phyloP scores from a whole-genome alignment of 2,888 invertebrate species.

The Polydrusus tereticollis region DNA sequence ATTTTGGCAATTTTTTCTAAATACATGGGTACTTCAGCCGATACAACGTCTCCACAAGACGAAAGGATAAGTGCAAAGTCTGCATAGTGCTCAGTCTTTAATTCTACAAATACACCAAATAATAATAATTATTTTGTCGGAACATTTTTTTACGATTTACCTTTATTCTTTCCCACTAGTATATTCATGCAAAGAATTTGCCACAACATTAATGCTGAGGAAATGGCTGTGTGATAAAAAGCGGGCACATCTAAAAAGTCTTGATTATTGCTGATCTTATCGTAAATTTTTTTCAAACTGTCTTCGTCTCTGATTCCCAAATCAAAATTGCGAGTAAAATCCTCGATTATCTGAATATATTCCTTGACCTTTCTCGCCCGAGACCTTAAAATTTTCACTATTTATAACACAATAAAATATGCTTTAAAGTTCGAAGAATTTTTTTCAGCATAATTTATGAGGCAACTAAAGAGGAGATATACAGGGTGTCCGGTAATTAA shows the following conservation, averaged over 20 bases:
- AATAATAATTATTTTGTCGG: too few species aligned
- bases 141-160: too few species aligned
- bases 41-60: constrained; percentile 77
- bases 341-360: constrained; percentile 31
- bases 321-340: constrained; percentile 58
- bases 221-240: constrained; percentile 67
- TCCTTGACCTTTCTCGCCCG: constrained; percentile 33
- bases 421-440: too few species aligned
- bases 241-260: constrained; percentile 58
- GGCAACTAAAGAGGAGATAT: too few species aligned
- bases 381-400: constrained; percentile 22
- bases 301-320: constrained; percentile 60
- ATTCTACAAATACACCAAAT: too few species aligned
- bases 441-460: too few species aligned
- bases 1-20: constrained; percentile 59
- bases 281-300: constrained; percentile 60
- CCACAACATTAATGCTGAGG: constrained; percentile 69
- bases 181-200: constrained; percentile 72
- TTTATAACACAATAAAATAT: too few species aligned
- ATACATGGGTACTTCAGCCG: constrained; percentile 76
- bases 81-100: constrained; percentile 75
- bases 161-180: constrained; percentile 69
- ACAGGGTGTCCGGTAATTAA: too few species aligned
- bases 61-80: constrained; percentile 79
- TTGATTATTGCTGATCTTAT: constrained; percentile 60